Conservation (phyloP, 2,113 vertebrate species). For the Pygoscelis adeliae region DNA sequence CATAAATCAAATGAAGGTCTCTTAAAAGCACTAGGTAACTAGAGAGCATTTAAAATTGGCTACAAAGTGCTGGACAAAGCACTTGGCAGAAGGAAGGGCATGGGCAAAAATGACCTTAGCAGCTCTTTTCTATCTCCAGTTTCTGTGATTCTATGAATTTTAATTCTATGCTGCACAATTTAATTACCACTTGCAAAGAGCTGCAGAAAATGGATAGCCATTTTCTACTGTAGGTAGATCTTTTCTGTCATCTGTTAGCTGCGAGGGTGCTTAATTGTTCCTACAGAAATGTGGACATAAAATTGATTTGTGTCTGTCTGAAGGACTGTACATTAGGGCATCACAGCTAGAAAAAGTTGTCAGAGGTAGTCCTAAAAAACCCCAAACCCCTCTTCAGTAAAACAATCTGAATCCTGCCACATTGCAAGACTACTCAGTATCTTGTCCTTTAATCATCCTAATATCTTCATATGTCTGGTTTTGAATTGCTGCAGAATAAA, state of each 20-base stretch:
- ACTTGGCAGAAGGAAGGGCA: slow-evolving; percentile 11
- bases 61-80: slow-evolving; percentile 34
- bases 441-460: neutral
- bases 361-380: neutral
- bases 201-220: neutral
- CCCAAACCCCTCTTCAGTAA: neutral
- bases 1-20: slow-evolving; percentile 24
- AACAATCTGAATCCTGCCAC: neutral
- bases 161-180: neutral
- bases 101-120: neutral
- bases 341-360: neutral
- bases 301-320: neutral
- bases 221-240: neutral
- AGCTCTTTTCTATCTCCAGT: neutral
- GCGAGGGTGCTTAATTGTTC: neutral
- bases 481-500: neutral
- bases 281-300: neutral
- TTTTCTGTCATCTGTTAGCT: neutral
- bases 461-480: neutral
- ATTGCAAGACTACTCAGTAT: neutral
- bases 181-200: slow-evolving; percentile 7
- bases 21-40: slow-evolving; percentile 39
- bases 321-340: neutral
- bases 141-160: slow-evolving; percentile 51
- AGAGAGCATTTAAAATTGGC: slow-evolving; percentile 22